phyloP scores from a whole-genome alignment of 2,888 invertebrate species.

The Alentia gelatinosa region DNA sequence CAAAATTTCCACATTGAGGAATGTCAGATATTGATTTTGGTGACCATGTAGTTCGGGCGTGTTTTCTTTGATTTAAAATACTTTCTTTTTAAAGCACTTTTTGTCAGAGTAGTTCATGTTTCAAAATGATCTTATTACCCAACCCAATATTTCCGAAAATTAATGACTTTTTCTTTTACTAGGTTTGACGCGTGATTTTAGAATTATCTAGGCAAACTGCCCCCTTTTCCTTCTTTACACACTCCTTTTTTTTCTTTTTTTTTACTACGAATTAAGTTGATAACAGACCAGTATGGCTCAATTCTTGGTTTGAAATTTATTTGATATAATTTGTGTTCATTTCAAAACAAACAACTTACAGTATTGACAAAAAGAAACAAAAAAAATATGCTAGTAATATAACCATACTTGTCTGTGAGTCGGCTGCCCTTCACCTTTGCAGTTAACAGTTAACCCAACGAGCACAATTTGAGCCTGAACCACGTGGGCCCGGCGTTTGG shows the following conservation, averaged over 20 bases:
- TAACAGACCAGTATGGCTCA: not conserved
- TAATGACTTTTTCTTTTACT: not conserved
- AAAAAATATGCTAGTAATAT: too few species aligned
- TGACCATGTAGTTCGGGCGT: too few species aligned
- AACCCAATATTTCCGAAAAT: too few species aligned
- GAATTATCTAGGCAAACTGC: not conserved
- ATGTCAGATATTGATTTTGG: too few species aligned
- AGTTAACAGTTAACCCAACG: not conserved
- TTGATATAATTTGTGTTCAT: not conserved
- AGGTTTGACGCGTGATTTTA: constrained; percentile 19
- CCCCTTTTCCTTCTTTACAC: not conserved
- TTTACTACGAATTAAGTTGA: not conserved
- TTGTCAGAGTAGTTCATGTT: not conserved
- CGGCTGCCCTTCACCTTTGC: not conserved
- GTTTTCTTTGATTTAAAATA: too few species aligned
- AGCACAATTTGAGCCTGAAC: not conserved
- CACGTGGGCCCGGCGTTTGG: not conserved
- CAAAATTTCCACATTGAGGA: too few species aligned
- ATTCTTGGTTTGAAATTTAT: not conserved
- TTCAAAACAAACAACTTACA: not conserved
- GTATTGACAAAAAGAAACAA: too few species aligned
- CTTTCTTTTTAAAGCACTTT: too few species aligned
- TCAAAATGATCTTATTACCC: too few species aligned
- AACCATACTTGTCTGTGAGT: constrained; percentile 1
- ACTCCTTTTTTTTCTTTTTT: not conserved